These are phyloP conservation scores for Poeciliopsis occidentalis DNA, from an alignment of 2,113 vertebrate species.

Conservation along the genomic window DNA sequence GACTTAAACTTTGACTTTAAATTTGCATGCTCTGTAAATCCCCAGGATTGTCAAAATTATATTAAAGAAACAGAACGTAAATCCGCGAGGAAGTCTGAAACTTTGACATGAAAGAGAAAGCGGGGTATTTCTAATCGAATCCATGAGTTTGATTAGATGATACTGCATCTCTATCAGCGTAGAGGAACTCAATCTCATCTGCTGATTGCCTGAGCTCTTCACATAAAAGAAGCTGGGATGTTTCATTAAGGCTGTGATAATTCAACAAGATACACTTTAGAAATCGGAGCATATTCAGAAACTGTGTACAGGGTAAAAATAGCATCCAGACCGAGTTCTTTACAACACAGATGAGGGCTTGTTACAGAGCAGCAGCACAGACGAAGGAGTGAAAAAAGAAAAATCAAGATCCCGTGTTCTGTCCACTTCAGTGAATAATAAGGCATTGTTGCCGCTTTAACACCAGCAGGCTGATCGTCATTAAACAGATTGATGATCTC, in stretches of 20 bases:
- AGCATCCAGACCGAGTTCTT: constrained; percentile 45
- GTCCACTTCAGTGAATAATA: constrained; percentile 21
- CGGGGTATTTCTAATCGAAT: constrained; percentile 67
- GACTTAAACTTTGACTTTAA: neutral
- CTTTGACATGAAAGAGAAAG: constrained; percentile 57
- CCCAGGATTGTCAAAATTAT: constrained; percentile 7
- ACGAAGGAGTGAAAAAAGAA: constrained; percentile 16
- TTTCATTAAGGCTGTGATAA: constrained; percentile 72
- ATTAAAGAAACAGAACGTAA: constrained; percentile 23
- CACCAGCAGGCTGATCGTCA: constrained; percentile 13
- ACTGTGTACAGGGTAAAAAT: constrained; percentile 54
- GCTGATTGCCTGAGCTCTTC: constrained; percentile 73
- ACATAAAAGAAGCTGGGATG: constrained; percentile 69
- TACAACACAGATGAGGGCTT: constrained; percentile 31
- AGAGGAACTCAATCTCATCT: constrained; percentile 71
- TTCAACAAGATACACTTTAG: constrained; percentile 74
- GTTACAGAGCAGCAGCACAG: constrained; percentile 36
- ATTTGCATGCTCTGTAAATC: neutral
- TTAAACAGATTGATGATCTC: constrained; percentile 30
- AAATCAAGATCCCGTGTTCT: constrained; percentile 2
- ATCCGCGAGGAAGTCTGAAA: constrained; percentile 43
- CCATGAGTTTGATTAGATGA: constrained; percentile 70
- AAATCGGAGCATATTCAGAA: constrained; percentile 67
- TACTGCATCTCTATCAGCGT: constrained; percentile 66
- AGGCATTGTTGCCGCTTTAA: constrained; percentile 14